Evolutionary conservation across 2,113 vertebrate species (phyloP).

Genomic region (Felis chaus): DNA sequence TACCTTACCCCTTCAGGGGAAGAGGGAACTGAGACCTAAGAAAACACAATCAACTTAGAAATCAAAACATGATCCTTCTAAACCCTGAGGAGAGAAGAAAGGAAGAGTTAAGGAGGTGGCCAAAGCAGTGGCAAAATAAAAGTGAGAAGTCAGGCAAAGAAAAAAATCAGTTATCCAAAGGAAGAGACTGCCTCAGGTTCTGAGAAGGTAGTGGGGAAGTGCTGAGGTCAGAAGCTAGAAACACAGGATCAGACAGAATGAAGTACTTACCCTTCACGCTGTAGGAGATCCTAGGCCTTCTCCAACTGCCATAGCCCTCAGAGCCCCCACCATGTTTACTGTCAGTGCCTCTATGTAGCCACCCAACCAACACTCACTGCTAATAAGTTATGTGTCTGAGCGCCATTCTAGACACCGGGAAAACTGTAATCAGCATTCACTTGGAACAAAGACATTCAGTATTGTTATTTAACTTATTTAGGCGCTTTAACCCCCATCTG

Average conservation of each 20-base stretch:
- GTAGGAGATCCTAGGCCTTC: neutral
- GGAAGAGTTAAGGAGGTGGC: neutral
- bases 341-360: neutral
- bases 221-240: neutral
- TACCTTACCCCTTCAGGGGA: neutral
- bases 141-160: neutral
- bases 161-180: slow-evolving; percentile 29
- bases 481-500: neutral
- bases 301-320: neutral
- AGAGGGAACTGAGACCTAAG: neutral
- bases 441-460: neutral
- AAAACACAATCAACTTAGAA: neutral
- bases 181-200: neutral
- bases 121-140: slow-evolving; percentile 2
- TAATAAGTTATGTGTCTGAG: neutral
- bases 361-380: neutral
- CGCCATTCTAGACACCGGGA: neutral
- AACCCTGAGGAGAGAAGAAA: neutral
- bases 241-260: neutral
- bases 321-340: neutral
- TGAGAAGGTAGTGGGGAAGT: neutral
- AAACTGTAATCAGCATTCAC: neutral
- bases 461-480: neutral
- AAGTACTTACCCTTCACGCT: neutral
- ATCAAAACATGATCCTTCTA: neutral